Evolutionary conservation across 2,797 vertebrate genomes (phyloP), one percentile per base, ranked within the genome.

Genomic region (Loriculus beryllinus): DNA sequence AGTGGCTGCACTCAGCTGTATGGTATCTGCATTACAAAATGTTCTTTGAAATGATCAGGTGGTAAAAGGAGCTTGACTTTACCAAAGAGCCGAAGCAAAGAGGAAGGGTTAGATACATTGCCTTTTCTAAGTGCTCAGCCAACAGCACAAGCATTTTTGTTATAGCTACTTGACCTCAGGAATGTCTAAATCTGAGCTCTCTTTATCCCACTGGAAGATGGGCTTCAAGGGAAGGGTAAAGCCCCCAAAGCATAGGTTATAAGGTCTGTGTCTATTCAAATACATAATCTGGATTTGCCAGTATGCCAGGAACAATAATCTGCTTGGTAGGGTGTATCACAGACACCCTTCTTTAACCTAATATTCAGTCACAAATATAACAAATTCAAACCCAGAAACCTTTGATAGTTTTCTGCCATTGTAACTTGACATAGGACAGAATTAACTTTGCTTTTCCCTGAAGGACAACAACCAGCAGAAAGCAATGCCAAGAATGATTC

Each of bases 11-110:
- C 85, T 93, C 86, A 84, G 71, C 78, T 91, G 25, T 33, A 35
- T 43, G 75, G 86, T 57, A 35, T 67, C 78, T 91, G 49, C 83
- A 88, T 76, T 91, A 88, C 90, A 93, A 82, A 95, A 92, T 80
- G 90, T 91, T 93, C 88, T 88, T 85, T 92, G 43, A 82, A 90
- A 80, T 3, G 64, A 80, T 92, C 83, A 67, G 64, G 68, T 81
- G 54, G 47, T 75, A 49, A 88, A 92, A 74, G 43, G 49, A 93
- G 65, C 67, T 92, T 92, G 72, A 83, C 69, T 94, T 90, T 82
- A 76, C 65, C 4, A 0, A 80, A 92, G 76, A 91, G n/a, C 35
- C 74, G 78, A 91, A 81, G 85, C 62, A 81, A 93, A 96, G 92
- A 86, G 35, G 80, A 88, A 65, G n/a, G 69, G 65, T 86, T 92